These are phyloP conservation scores for Egretta garzetta DNA, from an alignment of 2,113 vertebrate species.

Conservation along the genomic window DNA sequence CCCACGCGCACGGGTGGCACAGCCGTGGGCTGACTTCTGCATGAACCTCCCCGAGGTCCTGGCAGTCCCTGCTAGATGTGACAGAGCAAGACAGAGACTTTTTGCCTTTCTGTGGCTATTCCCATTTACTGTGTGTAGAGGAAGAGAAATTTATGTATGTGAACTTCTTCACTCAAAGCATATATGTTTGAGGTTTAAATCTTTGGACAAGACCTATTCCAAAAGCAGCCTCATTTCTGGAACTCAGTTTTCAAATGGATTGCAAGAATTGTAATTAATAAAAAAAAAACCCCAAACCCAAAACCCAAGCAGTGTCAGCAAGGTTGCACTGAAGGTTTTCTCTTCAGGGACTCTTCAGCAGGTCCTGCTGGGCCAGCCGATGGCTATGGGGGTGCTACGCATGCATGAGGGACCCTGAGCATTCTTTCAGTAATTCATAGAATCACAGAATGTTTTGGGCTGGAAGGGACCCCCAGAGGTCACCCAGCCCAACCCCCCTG, in stretches of 20 bases:
- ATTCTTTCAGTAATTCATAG: neutral
- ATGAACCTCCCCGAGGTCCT: neutral
- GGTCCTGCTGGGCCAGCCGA: neutral
- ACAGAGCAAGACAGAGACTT: neutral
- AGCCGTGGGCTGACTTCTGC: neutral
- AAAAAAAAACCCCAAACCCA: neutral
- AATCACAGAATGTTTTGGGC: too few species aligned
- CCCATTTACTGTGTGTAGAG: neutral
- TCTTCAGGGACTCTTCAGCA: neutral
- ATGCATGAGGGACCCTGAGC: neutral
- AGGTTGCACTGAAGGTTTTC: neutral
- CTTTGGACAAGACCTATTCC: neutral
- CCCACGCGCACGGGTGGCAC: accelerated
- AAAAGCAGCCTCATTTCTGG: neutral
- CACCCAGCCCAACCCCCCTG: too few species aligned
- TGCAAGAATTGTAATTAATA: neutral
- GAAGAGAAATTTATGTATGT: neutral
- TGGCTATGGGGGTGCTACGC: too few species aligned
- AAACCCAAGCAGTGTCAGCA: too few species aligned
- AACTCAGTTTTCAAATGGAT: neutral
- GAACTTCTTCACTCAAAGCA: neutral
- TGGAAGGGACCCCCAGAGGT: too few species aligned
- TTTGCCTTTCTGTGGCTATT: neutral
- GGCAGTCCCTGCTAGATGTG: accelerated
- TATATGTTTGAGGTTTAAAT: neutral